Base-by-base conservation (phyloP, 2,888 invertebrate species). In the Yponomeuta plumbellus region DNA sequence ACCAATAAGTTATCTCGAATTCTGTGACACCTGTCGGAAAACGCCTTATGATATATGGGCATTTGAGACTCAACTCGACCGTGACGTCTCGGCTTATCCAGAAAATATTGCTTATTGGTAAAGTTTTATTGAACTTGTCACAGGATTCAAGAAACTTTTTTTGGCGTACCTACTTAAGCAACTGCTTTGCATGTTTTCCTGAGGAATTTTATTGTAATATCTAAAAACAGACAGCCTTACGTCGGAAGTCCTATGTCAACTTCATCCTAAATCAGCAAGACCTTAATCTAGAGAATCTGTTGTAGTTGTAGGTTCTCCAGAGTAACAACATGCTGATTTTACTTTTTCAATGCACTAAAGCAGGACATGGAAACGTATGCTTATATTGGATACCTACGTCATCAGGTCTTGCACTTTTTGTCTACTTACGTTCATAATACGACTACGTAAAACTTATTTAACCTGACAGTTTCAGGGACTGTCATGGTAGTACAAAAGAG, bases 61-160 rank as follows among this genome's bases (percentile, higher is more conserved):
- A 78, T 88, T 88, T 84, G 85, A 88, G 85, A 88, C 88, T 83
- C 84, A 86, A 87, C 83, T 81, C 76, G 85, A 85, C 84, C 85
- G 82, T 86, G 70, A 68, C 70, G 69, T 68, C 34, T 5, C 69
- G 69, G 67, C 65, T 59, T 67, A 86, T 1, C 44, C 13, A 26
- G 22, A 64, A 90, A 85, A 88, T 88, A 89, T 85, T 77, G 86
- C 83, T 85, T 88, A 89, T 89, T 88, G 89, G 87, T 83, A 88
- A 89, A 90, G 88, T 90, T 90, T 87, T 89, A 89, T 89, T 87
- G 85, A 84, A 76, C 80, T 80, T 84, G 86, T 88, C 85, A 83
- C 85, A 86, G 86, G 84, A 86, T 85, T 85, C 80, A 82, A 79
- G 77, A 13, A 59, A n/a, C 21, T 44, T 17, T 52, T 34, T 34